Evolutionary conservation across 2,888 invertebrate genomes (phyloP), one percentile per base, ranked within the genome.

Genomic region (Bimastos eiseni): DNA sequence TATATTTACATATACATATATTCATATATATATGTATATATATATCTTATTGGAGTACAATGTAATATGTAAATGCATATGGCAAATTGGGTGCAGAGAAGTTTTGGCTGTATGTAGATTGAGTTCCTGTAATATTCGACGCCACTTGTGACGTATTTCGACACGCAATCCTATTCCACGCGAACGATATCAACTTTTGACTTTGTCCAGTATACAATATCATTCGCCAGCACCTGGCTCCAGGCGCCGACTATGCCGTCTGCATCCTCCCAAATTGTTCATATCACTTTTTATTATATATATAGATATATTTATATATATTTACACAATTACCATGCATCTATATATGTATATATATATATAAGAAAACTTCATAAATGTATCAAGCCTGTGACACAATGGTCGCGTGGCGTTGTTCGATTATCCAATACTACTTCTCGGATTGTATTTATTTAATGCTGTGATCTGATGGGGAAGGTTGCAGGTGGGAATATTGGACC

Each of bases 191-290:
- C 70, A 70, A 70, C n/a, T 70, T 70, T 8, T 70, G 30, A 70
- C n/a, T 11, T 70, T 70, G 70, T n/a, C 70, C 70, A n/a, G 30
- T n/a, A n/a, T n/a, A 70, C n/a, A 70, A 70, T 70, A 70, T 70
- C 70, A n/a, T n/a, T 70, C 70, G 70, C 70, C 30, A 70, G n/a
- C 70, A n/a, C 70, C 70, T 70, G 70, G 70, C 70, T 70, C 70
- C 70, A 70, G n/a, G 17, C 70, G 3, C n/a, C 70, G n/a, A n/a
- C 70, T 11, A 41, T 6, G 41, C 41, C 41, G 41, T 30, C n/a
- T 8, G 8, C 70, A 30, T 0, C 70, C 70, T 8, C 70, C 70
- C 30, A 70, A 70, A 70, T 70, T 70, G 70, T 8, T 70, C n/a
- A 30, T 70, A n/a, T 70, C 1, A n/a, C 11, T 30, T n/a, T 70